Base-by-base conservation (phyloP, 2,888 invertebrate genomes). In the Strigamia transsilvanica region DNA sequence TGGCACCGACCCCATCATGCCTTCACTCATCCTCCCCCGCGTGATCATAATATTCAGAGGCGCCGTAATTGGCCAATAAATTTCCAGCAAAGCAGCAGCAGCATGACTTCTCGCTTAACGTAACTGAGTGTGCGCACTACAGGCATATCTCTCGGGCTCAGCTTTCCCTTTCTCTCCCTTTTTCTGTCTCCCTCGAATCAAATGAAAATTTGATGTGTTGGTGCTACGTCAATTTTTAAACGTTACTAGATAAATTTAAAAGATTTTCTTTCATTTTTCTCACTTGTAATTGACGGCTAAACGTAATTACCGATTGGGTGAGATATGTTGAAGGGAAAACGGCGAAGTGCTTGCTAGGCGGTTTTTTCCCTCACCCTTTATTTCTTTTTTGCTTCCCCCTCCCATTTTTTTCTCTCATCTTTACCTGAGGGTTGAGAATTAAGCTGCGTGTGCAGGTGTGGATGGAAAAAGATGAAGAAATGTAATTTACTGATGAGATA, bases 11-110 rank as follows among this genome's bases (percentile, higher is more conserved):
- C 73, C 73, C n/a, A 73, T 73, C 73, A 32, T 73, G 73, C 73
- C 73, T 73, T 73, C 73, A 73, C 73, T 73, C 73, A 73, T 73
- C 73, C 73, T 73, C 73, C 73, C 73, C 73, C 73, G 73, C 73
- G 73, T 73, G 73, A 73, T 73, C 73, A 73, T 73, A 73, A 73
- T 73, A 73, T 73, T 73, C 73, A 73, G 73, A 73, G 73, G 73
- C 73, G 27, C 73, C 73, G 73, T 73, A 73, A 73, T 73, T 73
- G 73, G 73, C 73, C 73, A 73, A 73, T 73, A 73, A 73, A 73
- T 73, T 73, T 73, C 73, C 15, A 32, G 73, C 73, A 73, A 32
- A 73, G 73, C 73, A 73, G 73, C 73, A 73, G 73, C 73, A 73
- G 73, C 73, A 73, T 73, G 73, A 73, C 73, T 73, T 73, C 73